phyloP scores from a whole-genome alignment of 2,113 vertebrate species.

The Passer montanus region DNA sequence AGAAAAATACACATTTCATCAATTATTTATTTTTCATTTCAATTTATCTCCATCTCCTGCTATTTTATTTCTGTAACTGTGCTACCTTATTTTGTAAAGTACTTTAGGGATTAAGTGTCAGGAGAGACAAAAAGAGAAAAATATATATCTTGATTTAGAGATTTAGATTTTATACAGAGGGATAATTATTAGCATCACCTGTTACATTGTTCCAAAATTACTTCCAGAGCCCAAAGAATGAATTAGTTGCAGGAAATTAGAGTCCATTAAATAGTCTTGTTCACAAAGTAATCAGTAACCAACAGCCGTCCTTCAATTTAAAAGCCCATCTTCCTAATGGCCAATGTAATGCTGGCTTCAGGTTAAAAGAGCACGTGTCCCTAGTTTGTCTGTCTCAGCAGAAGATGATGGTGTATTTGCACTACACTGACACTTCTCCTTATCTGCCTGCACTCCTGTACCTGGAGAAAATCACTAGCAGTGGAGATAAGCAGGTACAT shows the following conservation, averaged over 20 bases:
- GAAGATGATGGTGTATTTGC: not conserved
- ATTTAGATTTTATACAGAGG: not conserved
- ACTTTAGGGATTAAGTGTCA: not conserved
- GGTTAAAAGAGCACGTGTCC: not conserved
- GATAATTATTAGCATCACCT: not conserved
- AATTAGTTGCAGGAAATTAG: slow-evolving; percentile 31
- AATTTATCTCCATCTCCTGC: not conserved
- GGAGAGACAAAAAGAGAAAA: not conserved
- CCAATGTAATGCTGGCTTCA: not conserved
- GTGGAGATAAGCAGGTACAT: not conserved
- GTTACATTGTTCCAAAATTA: not conserved
- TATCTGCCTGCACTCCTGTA: not conserved
- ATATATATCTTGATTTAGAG: not conserved
- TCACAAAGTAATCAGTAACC: slow-evolving; percentile 16
- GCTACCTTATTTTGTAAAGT: not conserved
- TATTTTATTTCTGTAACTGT: not conserved
- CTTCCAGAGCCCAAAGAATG: not conserved
- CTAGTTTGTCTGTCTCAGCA: not conserved
- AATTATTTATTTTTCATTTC: slow-evolving; percentile 10
- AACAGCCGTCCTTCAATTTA: not conserved
- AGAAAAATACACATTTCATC: not conserved
- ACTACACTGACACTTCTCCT: not conserved
- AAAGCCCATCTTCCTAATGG: not conserved
- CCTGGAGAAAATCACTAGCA: slow-evolving; percentile 19
- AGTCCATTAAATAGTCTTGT: not conserved